Percentiles rank a stretch among this genome's conserved stretches.
Conservation (phyloP, 2,797 vertebrate genomes). For the Darevskia nairensis region DNA sequence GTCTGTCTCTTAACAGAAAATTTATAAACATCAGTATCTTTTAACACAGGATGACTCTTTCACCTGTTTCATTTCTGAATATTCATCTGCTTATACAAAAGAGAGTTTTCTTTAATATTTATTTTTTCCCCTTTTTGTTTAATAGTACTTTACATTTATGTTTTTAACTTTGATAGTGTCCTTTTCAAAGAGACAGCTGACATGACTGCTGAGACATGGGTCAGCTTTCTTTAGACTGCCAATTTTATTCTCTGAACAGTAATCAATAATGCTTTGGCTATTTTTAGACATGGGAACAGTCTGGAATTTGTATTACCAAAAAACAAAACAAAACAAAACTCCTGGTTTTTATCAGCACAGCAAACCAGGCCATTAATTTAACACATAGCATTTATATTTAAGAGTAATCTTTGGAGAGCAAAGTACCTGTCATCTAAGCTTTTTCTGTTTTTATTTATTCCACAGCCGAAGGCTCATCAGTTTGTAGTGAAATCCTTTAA, state of each 20-base stretch:
- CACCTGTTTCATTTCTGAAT: not conserved
- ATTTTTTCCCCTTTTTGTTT: not conserved
- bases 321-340: not conserved
- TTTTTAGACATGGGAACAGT: constrained; percentile 7
- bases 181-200: not conserved
- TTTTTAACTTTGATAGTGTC: constrained; percentile 27
- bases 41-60: not conserved
- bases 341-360: constrained; percentile 9
- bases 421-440: constrained; percentile 6
- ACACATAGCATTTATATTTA: constrained; percentile 8
- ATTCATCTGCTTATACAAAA: not conserved
- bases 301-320: not conserved
- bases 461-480: constrained; percentile 96
- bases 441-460: constrained; percentile 54
- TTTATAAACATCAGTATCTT: constrained; percentile 15
- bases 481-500: constrained; percentile 97
- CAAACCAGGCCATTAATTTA: not conserved
- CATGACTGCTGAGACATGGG: not conserved
- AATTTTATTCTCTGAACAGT: constrained; percentile 32
- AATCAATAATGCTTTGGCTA: constrained; percentile 7
- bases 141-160: constrained; percentile 11
- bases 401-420: not conserved
- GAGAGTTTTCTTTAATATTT: not conserved
- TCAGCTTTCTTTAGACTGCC: constrained; percentile 22
- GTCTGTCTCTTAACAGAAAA: not conserved